A percentile compares a stretch with the other conserved stretches of the same genome.
Conservation (phyloP, 2,888 invertebrate genomes). For the Hydraecia micacea region DNA sequence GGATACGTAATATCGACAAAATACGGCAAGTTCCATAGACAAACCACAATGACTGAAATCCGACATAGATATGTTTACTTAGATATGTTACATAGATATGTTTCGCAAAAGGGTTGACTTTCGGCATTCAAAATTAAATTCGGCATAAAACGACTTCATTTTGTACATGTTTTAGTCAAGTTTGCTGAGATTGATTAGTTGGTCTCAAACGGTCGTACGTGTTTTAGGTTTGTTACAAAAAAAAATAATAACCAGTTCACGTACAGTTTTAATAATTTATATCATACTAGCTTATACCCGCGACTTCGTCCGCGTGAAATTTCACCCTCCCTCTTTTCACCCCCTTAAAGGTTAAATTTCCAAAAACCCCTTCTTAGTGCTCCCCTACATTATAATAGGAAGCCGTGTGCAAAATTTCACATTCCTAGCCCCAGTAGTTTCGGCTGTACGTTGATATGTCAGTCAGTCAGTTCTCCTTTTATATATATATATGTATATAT, state of each 20-base stretch:
- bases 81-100: no score
- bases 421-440: no score
- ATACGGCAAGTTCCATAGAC: background rate
- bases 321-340: no score
- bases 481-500: no score
- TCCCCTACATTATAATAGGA: no score
- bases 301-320: no score
- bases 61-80: background rate
- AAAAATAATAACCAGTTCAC: background rate
- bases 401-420: no score
- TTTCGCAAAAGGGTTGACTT: constrained; percentile 26
- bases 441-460: no score
- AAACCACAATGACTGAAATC: constrained; percentile 22
- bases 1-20: constrained; percentile 11
- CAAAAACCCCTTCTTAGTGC: no score
- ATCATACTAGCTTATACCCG: no score
- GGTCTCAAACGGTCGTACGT: constrained; percentile 5
- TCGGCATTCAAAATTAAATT: constrained; percentile 11
- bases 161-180: constrained; percentile 30
- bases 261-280: background rate
- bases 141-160: constrained; percentile 27
- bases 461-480: no score
- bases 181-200: constrained; percentile 28
- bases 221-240: constrained; percentile 3
- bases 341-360: no score